A percentile compares a stretch with the other conserved stretches of the same genome.
These are phyloP conservation scores for Mesocentrotus franciscanus DNA, from an alignment of 53 echinoderm and acorn worm genomes.

Conservation along the genomic window DNA sequence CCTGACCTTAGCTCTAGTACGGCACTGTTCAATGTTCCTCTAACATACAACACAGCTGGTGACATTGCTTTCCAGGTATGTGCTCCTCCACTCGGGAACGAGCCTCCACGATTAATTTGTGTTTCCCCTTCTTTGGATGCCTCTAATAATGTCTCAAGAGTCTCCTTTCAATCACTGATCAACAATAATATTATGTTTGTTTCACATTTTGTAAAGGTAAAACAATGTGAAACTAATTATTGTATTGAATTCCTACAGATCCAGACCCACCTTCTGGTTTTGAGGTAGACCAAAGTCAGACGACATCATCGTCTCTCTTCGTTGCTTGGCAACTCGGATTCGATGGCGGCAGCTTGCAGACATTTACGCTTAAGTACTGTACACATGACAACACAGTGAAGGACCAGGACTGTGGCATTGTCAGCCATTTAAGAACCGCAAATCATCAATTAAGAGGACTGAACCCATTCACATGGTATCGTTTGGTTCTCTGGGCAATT, in stretches of 20 bases:
- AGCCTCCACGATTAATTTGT: too few species aligned
- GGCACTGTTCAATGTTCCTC: too few species aligned
- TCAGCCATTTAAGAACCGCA: neutral
- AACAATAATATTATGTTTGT: too few species aligned
- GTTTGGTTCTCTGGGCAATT: neutral
- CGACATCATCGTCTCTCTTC: slow-evolving; percentile 1
- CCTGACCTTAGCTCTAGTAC: too few species aligned
- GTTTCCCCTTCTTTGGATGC: too few species aligned
- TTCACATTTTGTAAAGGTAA: too few species aligned
- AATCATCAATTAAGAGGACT: neutral
- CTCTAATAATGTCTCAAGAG: too few species aligned
- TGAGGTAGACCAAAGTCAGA: neutral
- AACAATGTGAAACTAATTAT: too few species aligned
- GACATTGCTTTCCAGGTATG: too few species aligned
- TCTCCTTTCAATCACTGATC: too few species aligned
- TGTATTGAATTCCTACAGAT: neutral
- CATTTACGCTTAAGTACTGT: neutral
- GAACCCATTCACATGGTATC: neutral
- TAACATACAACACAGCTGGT: too few species aligned
- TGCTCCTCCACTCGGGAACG: too few species aligned
- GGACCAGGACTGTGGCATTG: neutral
- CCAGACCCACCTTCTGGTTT: neutral
- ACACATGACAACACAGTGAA: neutral
- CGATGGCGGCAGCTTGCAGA: neutral
- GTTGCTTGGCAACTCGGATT: slow-evolving; percentile 3